Base-by-base conservation (phyloP, 2,113 vertebrate genomes). In the Atractosteus spatula region DNA sequence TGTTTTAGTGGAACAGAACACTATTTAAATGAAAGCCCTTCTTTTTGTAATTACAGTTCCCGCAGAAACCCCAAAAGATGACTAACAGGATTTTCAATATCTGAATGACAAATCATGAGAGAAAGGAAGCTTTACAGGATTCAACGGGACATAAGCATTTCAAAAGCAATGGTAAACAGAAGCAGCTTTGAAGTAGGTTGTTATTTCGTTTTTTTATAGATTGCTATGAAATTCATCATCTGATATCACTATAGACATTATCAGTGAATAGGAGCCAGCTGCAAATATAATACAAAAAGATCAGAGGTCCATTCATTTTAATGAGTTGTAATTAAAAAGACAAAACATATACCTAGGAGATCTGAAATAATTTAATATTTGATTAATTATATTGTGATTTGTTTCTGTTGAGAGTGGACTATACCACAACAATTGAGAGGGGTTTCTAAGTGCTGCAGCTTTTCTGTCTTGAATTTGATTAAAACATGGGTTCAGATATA, bases 201-300 rank as follows among this genome's bases (percentile, higher is more conserved):
- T 51, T 51, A 51, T 51, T 51, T 51, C 3, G 5, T 5, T 5
- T 10, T 51, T 5, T 51, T 51, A 51, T 51, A 51, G 47, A 10
- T 3, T 51, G 5, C 47, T 51, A 10, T 29, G 55, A 43, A 59
- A 4, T 61, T 41, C 41, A 41, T 7, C n/a, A 55, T 44, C 44
- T 8, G 8, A 7, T 51, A 29, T 11, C 7, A 10, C 14, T 41
- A 16, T 1, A 29, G 57, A 55, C 17, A 42, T 42, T 44, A 13
- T 57, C 13, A 69, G 56, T 57, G 5, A 69, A 57, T 7, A 57
- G 7, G 17, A 57, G 14, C 51, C 55, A 70, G 55, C 17, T 70
- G 55, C 55, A 59, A 70, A 70, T 41, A 59, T 41, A 29, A 70
- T 61, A 13, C 55, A 44, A n/a, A 43, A 44, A 70, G 55, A 70